phyloP scores from a whole-genome alignment of 2,113 vertebrate genomes.

The Oryzias curvinotus region DNA sequence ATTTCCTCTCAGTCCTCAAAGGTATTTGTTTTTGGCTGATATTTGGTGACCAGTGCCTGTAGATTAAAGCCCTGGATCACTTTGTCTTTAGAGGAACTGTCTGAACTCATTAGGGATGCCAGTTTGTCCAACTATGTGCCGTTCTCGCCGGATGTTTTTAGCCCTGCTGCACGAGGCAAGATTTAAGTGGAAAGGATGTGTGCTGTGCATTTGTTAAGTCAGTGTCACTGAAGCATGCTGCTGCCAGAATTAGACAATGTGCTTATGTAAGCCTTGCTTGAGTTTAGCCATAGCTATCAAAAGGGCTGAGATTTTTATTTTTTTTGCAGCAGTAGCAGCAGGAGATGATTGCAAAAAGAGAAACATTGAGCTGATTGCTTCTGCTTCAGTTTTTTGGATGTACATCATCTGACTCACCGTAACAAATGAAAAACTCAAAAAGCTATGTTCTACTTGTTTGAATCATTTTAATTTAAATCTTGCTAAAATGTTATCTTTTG shows the following conservation, averaged over 20 bases:
- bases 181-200: conserved; percentile 51
- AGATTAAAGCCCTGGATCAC: conserved; percentile 16
- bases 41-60: conserved; percentile 22
- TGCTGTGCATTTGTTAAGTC: conserved; percentile 44
- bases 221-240: conserved; percentile 51
- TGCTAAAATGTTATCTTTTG: too few species aligned
- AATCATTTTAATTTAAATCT: too few species aligned
- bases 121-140: conserved; percentile 2
- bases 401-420: neutral
- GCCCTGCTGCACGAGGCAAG: conserved; percentile 20
- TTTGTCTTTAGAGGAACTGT: conserved; percentile 21
- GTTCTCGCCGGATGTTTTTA: conserved; percentile 23
- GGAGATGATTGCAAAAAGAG: conserved; percentile 16
- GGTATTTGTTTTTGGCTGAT: neutral
- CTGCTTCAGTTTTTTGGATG: neutral
- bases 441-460: too few species aligned
- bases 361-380: conserved; percentile 1
- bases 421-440: too few species aligned
- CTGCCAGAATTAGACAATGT: conserved; percentile 52
- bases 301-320: conserved; percentile 7
- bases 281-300: conserved; percentile 30
- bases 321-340: neutral
- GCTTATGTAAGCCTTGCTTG: conserved; percentile 31
- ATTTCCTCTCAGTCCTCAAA: too few species aligned
- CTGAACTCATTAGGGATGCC: conserved; percentile 25